Conservation (phyloP, 1,140 invertebrate species). For the Drosophila pruinosa region DNA sequence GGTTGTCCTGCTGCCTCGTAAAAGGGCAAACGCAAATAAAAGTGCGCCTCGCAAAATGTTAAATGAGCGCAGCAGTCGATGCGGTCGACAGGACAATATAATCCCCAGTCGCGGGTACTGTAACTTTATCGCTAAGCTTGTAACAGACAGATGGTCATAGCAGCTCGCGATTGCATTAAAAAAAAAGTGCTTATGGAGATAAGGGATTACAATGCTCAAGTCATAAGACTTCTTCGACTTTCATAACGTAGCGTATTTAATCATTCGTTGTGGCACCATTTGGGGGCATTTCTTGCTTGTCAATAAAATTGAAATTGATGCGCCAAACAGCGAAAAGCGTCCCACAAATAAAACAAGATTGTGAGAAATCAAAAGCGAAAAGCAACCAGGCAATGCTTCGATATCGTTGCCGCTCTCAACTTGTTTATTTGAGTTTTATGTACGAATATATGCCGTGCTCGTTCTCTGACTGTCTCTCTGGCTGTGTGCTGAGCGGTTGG, state of each 20-base stretch:
- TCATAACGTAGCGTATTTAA: constrained; percentile 36
- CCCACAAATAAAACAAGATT: constrained; percentile 75
- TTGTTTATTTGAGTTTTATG: constrained; percentile 78
- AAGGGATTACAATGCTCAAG: not conserved
- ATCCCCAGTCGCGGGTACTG: constrained; percentile 2
- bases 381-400: constrained; percentile 51
- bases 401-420: constrained; percentile 55
- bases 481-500: constrained; percentile 13
- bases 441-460: constrained; percentile 18
- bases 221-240: not conserved
- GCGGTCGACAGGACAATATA: constrained; percentile 40
- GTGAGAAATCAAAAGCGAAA: constrained; percentile 46
- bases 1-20: constrained; percentile 62
- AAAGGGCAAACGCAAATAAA: constrained; percentile 68
- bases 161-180: not conserved
- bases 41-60: constrained; percentile 58
- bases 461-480: constrained; percentile 36
- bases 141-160: not conserved
- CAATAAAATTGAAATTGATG: constrained; percentile 81
- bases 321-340: constrained; percentile 65
- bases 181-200: not conserved
- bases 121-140: not conserved
- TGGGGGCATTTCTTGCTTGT: constrained; percentile 47
- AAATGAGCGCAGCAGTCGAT: constrained; percentile 54
- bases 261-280: constrained; percentile 12